Conservation (phyloP, 2,797 vertebrate genomes). For the Lophius americanus region DNA sequence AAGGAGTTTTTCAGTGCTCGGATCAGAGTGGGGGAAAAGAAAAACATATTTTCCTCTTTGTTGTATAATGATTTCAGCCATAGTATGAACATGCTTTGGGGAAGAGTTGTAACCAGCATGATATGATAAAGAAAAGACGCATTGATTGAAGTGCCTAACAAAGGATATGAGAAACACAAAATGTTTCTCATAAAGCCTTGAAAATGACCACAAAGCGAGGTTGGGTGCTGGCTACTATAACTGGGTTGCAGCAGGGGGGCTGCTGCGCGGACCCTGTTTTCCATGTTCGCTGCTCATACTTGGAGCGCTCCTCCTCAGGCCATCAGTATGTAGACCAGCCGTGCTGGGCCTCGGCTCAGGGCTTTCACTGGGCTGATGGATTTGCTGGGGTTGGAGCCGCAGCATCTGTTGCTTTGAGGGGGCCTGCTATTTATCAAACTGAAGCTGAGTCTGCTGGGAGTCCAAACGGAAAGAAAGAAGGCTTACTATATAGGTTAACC, state of each 20-base stretch:
- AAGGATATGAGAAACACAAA: conserved; percentile 21
- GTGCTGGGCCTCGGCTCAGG: conserved; percentile 46
- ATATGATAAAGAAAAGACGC: conserved; percentile 35
- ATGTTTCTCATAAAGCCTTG: conserved; percentile 11
- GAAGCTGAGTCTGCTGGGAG: conserved; percentile 69
- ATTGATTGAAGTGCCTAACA: conserved; percentile 20
- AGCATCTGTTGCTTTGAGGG: conserved; percentile 78
- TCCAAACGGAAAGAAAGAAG: conserved; percentile 61
- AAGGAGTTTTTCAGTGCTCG: conserved; percentile 56
- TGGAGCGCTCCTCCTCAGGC: conserved; percentile 42
- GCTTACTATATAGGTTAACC: conserved; percentile 73
- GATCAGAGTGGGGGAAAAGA: conserved; percentile 24
- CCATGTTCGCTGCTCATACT: conserved; percentile 46
- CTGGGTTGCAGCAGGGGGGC: conserved; percentile 23
- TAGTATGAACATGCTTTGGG: conserved; percentile 20
- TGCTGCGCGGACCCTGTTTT: conserved; percentile 58
- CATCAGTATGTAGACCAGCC: conserved; percentile 66
- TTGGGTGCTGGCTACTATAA: conserved; percentile 18
- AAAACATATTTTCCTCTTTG: conserved; percentile 52
- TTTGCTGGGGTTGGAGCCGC: conserved; percentile 67
- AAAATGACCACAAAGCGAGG: conserved; percentile 14
- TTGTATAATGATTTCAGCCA: conserved; percentile 32
- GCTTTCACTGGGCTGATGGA: conserved; percentile 50
- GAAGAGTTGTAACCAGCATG: conserved; percentile 29
- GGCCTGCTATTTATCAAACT: conserved; percentile 79